Conservation (phyloP, 1,140 invertebrate genomes). For the Caenorhabditis elegans region WBcel235 BX284606.5:2598501-2599000, state of each 20-base stretch:
- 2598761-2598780: background rate
- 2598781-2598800: background rate
- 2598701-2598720: too few species aligned
- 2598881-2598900: background rate
- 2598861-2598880: conserved; percentile 28
- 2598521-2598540: too few species aligned
- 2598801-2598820: background rate
- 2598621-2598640: background rate
- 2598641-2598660: too few species aligned
- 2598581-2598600: background rate
- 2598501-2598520: too few species aligned
- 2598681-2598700: too few species aligned
- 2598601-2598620: background rate
- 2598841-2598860: background rate
- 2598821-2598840: conserved; percentile 29
- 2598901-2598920: conserved; percentile 1
- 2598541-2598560: background rate
- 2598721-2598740: too few species aligned
- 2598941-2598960: conserved; percentile 30
- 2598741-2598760: background rate
- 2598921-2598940: conserved; percentile 20
- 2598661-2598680: background rate
- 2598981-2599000: background rate
- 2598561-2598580: conserved; percentile 4
- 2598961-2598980: conserved; percentile 22